Evolutionary conservation across 2,797 vertebrate species (phyloP).

Genomic region (Phataginus tricuspis): DNA sequence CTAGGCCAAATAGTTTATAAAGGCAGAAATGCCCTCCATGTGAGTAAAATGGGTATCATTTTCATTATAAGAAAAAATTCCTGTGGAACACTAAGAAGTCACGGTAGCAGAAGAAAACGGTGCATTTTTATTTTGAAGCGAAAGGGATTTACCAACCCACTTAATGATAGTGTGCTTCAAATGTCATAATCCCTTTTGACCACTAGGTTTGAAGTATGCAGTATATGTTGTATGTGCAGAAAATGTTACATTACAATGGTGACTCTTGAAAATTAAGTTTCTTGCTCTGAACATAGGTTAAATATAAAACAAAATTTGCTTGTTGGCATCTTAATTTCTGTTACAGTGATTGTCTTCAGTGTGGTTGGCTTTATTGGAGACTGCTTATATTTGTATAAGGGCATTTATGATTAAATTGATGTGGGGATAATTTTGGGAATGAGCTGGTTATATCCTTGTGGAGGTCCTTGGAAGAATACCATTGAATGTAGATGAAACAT

Average conservation of each 20-base stretch:
- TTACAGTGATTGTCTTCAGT: background rate
- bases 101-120: background rate
- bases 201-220: slow-evolving; percentile 67
- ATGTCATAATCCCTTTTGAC: slow-evolving; percentile 73
- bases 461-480: background rate
- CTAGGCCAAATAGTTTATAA: slow-evolving; percentile 25
- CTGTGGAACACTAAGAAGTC: background rate
- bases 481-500: background rate
- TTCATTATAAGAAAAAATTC: slow-evolving; percentile 64
- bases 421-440: slow-evolving; percentile 39
- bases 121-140: slow-evolving; percentile 74
- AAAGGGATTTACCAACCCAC: slow-evolving; percentile 48
- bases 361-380: background rate
- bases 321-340: slow-evolving; percentile 3
- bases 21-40: background rate
- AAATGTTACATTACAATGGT: background rate
- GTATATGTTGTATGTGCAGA: slow-evolving; percentile 24
- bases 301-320: slow-evolving; percentile 55
- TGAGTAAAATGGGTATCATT: background rate
- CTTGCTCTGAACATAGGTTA: slow-evolving; percentile 41
- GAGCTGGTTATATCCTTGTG: background rate
- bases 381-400: slow-evolving; percentile 23
- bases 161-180: slow-evolving; percentile 70
- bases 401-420: slow-evolving; percentile 13
- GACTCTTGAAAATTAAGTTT: slow-evolving; percentile 58